These are phyloP conservation scores for Amphiura filiformis DNA, from an alignment of 35 echinoderm and acorn worm species.

Conservation along the genomic window DNA sequence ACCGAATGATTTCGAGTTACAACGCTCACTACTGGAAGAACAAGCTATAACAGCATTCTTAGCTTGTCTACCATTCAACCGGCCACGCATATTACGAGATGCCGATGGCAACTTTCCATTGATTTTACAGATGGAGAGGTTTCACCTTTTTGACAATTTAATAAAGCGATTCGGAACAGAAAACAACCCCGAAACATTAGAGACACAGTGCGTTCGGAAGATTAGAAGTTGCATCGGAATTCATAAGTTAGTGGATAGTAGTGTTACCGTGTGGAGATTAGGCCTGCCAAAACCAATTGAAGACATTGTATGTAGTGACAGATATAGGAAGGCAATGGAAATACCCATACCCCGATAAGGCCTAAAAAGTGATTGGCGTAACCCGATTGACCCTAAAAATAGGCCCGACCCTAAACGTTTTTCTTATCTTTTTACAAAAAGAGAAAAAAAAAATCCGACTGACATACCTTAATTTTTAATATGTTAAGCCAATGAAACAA, in stretches of 20 bases:
- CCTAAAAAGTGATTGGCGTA: too few relatives aligned
- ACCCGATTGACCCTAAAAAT: too few relatives aligned
- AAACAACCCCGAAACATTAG: not conserved
- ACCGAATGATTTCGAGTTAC: not conserved
- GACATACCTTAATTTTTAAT: too few relatives aligned
- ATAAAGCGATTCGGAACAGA: not conserved
- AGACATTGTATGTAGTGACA: not conserved
- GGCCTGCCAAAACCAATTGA: not conserved
- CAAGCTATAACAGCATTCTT: conserved; percentile 5
- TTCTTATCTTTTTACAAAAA: too few relatives aligned
- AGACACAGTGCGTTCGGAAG: not conserved
- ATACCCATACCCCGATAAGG: too few relatives aligned
- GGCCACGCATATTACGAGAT: not conserved
- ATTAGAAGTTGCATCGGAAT: not conserved
- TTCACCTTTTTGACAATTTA: not conserved
- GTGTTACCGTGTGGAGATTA: not conserved
- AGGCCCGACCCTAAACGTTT: too few relatives aligned
- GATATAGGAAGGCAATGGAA: not conserved
- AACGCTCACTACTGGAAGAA: not conserved
- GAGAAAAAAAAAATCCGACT: too few relatives aligned
- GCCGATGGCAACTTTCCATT: not conserved
- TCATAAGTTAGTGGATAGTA: not conserved
- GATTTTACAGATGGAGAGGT: not conserved
- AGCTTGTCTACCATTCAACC: not conserved
- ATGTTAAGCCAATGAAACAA: too few relatives aligned